Evolutionary conservation across 64 coral and sea anemone species (phyloP), one percentile per base, ranked within the genome.

Genomic region (Dendrophyllia cribrosa): DNA sequence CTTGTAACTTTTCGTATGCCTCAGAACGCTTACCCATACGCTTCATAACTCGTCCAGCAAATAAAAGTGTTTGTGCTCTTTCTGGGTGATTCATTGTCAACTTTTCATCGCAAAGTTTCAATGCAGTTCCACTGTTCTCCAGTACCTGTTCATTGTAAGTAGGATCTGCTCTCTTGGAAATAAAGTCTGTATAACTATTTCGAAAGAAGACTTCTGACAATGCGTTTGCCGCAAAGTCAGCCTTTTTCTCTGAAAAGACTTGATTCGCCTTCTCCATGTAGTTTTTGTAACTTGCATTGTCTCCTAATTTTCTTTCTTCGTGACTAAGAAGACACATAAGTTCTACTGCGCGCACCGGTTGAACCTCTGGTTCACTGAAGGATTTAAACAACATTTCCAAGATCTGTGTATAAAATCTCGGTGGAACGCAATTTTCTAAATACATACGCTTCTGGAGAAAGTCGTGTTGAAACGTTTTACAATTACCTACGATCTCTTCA

Each of bases 271-370:
- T 8, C 2, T 92, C 11, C 81, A 92, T 86, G 21, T 13, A 2
- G 3, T 86, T n/a, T n/a, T 77, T 15, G 82, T 56, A 7, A 56
- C 77, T 72, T 55, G 20, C 43, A 20, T 58, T 65, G 1, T 77
- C 64, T 68, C 55, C 22, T 12, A 22, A 1, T 26, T 85, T 86
- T 75, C 81, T 86, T 25, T 45, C 65, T n/a, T 89, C 79, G 59
- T 78, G 75, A 13, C 87, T 87, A 4, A 75, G 76, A 20, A 75
- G 71, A 52, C 92, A 94, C 3, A 84, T 43, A 1, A 83, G 56
- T 58, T 71, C 68, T 25, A 85, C 69, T 3, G 10, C 2, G 13
- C 59, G 89, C 46, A 75, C 6, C 24, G 89, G 61, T 10, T 50
- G 34, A 44, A 0, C 17, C 5, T 58, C 34, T 60, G 77, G 11